phyloP scores from a whole-genome alignment of 30 jellyfish, hydroid and myxozoan genomes.

The Haliclystus octoradiatus region DNA sequence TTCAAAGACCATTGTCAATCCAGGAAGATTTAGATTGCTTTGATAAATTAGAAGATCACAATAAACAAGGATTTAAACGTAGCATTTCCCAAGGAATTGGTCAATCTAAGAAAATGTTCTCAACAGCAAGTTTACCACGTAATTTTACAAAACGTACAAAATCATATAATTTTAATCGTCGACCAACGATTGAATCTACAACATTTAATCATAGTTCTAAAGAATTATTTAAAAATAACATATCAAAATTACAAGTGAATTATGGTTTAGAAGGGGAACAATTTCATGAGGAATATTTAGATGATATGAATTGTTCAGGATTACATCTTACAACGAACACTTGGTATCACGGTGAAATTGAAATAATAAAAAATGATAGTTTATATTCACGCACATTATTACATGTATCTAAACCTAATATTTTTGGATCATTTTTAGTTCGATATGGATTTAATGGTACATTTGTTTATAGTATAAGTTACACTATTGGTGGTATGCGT shows the following conservation, averaged over 20 bases:
- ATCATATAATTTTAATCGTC: neutral
- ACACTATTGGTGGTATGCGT: neutral
- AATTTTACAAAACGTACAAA: neutral
- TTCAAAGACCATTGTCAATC: neutral
- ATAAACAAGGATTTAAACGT: neutral
- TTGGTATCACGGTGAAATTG: neutral
- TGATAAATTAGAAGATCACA: neutral
- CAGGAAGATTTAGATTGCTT: neutral
- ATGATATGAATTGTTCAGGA: neutral
- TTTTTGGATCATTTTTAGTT: neutral
- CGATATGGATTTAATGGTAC: neutral
- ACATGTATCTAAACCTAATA: neutral
- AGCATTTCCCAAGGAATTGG: neutral
- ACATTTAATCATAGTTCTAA: neutral
- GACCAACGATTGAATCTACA: neutral
- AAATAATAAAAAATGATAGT: no score
- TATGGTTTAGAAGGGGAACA: neutral
- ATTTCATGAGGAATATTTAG: neutral
- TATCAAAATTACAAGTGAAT: neutral
- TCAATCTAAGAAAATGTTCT: neutral
- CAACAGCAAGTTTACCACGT: neutral
- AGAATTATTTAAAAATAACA: neutral
- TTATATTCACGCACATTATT: neutral
- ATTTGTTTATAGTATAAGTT: neutral
- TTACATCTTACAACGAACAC: neutral